phyloP scores from a whole-genome alignment of 1,140 invertebrate genomes.

The Oedothorax gibbosus region DNA sequence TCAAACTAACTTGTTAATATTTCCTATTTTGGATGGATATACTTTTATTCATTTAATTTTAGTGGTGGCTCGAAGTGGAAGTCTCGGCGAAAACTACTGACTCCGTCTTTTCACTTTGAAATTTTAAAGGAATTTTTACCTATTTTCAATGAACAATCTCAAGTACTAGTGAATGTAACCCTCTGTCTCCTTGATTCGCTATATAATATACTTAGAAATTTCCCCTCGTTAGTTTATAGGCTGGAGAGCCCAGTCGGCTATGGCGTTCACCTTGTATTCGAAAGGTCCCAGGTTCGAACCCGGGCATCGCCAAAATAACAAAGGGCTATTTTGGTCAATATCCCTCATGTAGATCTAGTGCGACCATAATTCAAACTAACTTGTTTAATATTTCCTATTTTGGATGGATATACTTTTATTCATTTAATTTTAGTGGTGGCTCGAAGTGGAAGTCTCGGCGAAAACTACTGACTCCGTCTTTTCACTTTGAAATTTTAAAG shows the following conservation, averaged over 20 bases:
- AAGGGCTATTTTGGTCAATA: too few relatives aligned
- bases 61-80: conserved; percentile 76
- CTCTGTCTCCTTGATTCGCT: too few relatives aligned
- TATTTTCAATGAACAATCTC: conserved; percentile 72
- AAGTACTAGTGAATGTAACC: conserved; percentile 76
- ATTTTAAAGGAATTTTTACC: conserved; percentile 75
- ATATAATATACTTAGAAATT: too few relatives aligned
- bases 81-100: conserved; percentile 74
- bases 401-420: neutral
- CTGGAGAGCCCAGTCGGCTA: too few relatives aligned
- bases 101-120: conserved; percentile 77
- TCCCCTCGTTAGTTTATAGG: too few relatives aligned
- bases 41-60: conserved; percentile 72
- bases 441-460: conserved; percentile 76
- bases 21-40: neutral
- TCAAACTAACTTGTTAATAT: neutral
- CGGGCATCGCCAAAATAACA: too few relatives aligned
- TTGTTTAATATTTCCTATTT: neutral
- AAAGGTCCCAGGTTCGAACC: too few relatives aligned
- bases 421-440: conserved; percentile 75
- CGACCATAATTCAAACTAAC: neutral
- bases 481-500: conserved; percentile 76
- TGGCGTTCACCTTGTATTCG: too few relatives aligned
- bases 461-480: conserved; percentile 77
- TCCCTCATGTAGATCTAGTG: too few relatives aligned